These are phyloP conservation scores for Parelbella ahira DNA, from an alignment of 2,888 invertebrate genomes.

Conservation along the genomic window DNA sequence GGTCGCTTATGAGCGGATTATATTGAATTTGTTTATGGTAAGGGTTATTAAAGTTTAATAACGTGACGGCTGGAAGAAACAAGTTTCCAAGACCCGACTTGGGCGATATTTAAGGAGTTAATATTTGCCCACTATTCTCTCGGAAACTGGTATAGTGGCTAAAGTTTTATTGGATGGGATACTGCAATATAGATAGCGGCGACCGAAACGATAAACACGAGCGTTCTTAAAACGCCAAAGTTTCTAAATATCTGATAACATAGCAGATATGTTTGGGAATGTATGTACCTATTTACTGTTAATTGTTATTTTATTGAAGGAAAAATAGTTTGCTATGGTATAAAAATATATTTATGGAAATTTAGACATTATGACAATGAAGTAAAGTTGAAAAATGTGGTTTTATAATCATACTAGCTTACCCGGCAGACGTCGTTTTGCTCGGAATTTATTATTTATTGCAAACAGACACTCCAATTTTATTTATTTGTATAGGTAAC, in stretches of 20 bases:
- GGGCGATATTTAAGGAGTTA: constrained; percentile 9
- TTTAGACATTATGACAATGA: too few species aligned
- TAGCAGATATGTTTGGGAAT: too few species aligned
- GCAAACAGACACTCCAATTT: too few species aligned
- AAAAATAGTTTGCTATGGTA: too few species aligned
- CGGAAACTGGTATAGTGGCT: not conserved
- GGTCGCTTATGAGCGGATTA: not conserved
- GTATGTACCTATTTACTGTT: too few species aligned
- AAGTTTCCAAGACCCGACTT: not conserved
- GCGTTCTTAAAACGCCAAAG: constrained; percentile 8
- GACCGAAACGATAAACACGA: constrained; percentile 3
- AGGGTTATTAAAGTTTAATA: constrained; percentile 1
- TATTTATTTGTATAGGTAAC: too few species aligned
- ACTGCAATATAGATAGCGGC: constrained; percentile 1
- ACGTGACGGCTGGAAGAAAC: constrained; percentile 1
- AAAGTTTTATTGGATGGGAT: constrained; percentile 10
- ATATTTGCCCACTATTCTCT: constrained; percentile 4
- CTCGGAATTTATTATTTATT: too few species aligned
- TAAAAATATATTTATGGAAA: too few species aligned
- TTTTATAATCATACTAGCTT: too few species aligned
- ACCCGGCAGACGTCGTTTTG: too few species aligned
- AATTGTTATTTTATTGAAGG: too few species aligned
- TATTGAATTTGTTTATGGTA: constrained; percentile 4
- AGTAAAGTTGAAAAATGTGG: too few species aligned
- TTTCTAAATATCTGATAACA: not conserved